These are phyloP conservation scores for Patella caerulea DNA, from an alignment of 2,888 invertebrate species.

Conservation along the genomic window DNA sequence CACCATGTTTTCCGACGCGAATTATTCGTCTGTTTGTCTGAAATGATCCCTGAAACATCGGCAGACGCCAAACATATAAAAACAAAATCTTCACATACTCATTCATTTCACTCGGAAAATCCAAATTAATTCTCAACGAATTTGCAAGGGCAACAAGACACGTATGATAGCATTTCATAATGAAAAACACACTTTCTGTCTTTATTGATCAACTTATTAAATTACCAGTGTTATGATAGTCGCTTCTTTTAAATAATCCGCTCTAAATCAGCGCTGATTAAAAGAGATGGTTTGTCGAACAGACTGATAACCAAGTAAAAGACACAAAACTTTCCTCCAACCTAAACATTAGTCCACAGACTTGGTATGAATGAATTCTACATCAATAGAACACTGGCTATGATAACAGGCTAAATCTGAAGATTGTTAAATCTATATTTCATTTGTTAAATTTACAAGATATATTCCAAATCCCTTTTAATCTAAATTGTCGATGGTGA, in stretches of 20 bases:
- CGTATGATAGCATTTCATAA: slow-evolving; percentile 18
- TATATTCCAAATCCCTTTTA: no score
- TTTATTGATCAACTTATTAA: slow-evolving; percentile 24
- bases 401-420: no score
- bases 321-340: not conserved
- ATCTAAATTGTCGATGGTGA: no score
- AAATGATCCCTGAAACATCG: slow-evolving; percentile 6
- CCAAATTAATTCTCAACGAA: slow-evolving; percentile 25
- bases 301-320: slow-evolving; percentile 5
- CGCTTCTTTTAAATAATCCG: slow-evolving; percentile 31
- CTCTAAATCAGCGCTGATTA: slow-evolving; percentile 24
- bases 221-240: slow-evolving; percentile 33
- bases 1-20: slow-evolving; percentile 19
- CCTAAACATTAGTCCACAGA: not conserved
- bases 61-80: slow-evolving; percentile 19
- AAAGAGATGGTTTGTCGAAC: slow-evolving; percentile 12
- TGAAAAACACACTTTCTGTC: slow-evolving; percentile 10
- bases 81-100: slow-evolving; percentile 21
- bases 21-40: not conserved
- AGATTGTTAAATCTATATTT: no score
- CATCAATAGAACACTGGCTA: not conserved
- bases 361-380: not conserved
- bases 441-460: no score
- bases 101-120: slow-evolving; percentile 28
- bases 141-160: slow-evolving; percentile 25